Percentiles rank a stretch among this genome's conserved stretches.
Evolutionary conservation across 2,888 invertebrate species (phyloP).

Genomic region (Suillia variegata): DNA sequence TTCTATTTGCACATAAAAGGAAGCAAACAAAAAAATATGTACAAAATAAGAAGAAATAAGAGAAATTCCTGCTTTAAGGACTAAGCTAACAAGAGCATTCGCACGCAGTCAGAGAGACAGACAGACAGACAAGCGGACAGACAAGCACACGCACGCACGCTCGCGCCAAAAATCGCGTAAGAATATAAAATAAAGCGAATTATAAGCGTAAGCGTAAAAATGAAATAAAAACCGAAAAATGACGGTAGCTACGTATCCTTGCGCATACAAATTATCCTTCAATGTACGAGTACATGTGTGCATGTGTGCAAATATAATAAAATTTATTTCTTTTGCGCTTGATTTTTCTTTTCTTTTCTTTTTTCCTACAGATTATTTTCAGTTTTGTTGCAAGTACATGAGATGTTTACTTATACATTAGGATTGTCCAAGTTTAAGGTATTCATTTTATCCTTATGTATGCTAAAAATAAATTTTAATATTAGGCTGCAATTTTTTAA

Average conservation of each 20-base stretch:
- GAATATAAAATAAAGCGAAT: constrained; percentile 5
- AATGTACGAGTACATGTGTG: constrained; percentile 10
- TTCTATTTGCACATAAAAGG: constrained; percentile 21
- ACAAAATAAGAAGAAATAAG: neutral
- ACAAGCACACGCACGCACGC: neutral
- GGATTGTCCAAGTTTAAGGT: no score
- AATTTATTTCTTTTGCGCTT: no score
- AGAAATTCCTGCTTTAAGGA: neutral
- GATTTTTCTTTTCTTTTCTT: no score
- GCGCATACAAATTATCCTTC: constrained; percentile 17
- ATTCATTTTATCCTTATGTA: no score
- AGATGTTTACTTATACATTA: no score
- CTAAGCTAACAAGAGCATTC: no score
- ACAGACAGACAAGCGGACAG: neutral
- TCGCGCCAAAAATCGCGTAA: neutral
- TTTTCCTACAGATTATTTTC: no score
- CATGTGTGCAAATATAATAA: constrained; percentile 4
- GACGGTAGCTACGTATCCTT: constrained; percentile 8
- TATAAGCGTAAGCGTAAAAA: neutral
- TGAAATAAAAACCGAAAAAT: constrained; percentile 9
- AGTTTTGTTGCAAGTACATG: no score
- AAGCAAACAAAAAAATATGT: neutral
- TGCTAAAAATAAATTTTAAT: no score
- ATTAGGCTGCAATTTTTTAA: no score
- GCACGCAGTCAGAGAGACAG: neutral